Conservation (phyloP, 2,888 invertebrate genomes). For the Cerastis leucographa region DNA sequence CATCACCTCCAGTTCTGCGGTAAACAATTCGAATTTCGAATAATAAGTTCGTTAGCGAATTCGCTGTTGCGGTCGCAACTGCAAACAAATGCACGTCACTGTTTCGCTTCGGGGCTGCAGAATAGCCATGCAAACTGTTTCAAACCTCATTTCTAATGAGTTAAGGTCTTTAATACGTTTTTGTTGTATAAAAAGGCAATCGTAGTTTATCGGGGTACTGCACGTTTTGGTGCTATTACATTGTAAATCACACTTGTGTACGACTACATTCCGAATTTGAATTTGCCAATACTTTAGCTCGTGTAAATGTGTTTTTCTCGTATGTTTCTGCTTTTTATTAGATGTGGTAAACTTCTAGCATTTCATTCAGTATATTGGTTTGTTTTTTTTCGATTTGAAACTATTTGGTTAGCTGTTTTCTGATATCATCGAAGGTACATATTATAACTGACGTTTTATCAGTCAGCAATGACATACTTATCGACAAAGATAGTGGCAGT, state of each 20-base stretch:
- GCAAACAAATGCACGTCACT: constrained; percentile 76
- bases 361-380: not conserved
- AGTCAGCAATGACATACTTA: not conserved
- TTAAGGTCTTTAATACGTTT: constrained; percentile 36
- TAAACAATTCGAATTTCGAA: constrained; percentile 77
- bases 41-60: constrained; percentile 85
- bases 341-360: not conserved
- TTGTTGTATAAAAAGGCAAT: constrained; percentile 30
- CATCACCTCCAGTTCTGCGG: constrained; percentile 64
- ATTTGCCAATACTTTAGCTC: constrained; percentile 27
- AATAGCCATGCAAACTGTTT: constrained; percentile 57
- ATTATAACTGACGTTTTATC: constrained; percentile 18
- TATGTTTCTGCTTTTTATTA: constrained; percentile 18
- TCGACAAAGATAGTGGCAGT: constrained; percentile 8
- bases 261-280: constrained; percentile 34
- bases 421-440: constrained; percentile 3
- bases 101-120: constrained; percentile 71
- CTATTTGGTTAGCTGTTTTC: not conserved
- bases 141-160: constrained; percentile 32
- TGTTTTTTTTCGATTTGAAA: not conserved
- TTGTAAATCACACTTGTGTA: constrained; percentile 51
- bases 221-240: constrained; percentile 31
- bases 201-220: constrained; percentile 26
- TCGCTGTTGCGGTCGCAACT: constrained; percentile 76
- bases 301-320: constrained; percentile 19